These are phyloP conservation scores for Cossypha caffra DNA, from an alignment of 2,797 vertebrate species.

Conservation along the genomic window DNA sequence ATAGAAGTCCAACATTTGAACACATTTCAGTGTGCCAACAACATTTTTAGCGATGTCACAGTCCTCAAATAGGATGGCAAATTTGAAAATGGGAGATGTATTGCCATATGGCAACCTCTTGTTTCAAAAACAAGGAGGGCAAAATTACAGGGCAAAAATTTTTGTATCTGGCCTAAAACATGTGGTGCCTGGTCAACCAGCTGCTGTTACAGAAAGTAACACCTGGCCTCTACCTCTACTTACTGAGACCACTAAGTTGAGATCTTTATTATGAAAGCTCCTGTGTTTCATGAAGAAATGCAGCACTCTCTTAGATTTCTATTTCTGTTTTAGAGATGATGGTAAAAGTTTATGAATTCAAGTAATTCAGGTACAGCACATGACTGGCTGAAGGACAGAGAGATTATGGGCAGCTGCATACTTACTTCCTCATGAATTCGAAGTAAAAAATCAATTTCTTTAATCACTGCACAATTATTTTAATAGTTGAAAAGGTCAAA, in stretches of 20 bases:
- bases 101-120: background rate
- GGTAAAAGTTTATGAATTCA: background rate
- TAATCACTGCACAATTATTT: background rate
- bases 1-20: background rate
- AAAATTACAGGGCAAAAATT: background rate
- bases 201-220: background rate
- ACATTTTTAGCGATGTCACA: background rate
- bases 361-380: background rate
- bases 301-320: background rate
- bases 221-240: background rate
- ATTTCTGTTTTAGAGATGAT: background rate
- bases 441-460: background rate
- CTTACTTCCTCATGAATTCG: background rate
- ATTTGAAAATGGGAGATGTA: background rate
- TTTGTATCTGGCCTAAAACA: background rate
- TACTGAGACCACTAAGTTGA: background rate
- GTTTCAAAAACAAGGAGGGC: background rate
- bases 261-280: background rate
- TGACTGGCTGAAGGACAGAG: background rate
- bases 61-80: background rate
- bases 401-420: background rate
- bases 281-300: background rate
- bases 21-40: background rate
- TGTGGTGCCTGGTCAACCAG: background rate
- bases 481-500: background rate